These are phyloP conservation scores for Wasmannia auropunctata DNA, from an alignment of 1,140 invertebrate species.

Conservation along the genomic window DNA sequence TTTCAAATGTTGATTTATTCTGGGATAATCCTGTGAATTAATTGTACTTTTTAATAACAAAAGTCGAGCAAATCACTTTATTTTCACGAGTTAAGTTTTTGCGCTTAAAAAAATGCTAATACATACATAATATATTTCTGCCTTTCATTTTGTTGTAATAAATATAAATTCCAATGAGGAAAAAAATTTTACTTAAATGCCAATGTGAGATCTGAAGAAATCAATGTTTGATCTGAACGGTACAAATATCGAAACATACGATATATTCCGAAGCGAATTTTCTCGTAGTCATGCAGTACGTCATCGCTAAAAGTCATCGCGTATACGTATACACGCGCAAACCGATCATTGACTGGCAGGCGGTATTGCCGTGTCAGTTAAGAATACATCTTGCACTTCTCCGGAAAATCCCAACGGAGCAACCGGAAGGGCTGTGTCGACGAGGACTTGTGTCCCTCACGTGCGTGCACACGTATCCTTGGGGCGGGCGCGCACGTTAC, in stretches of 20 bases:
- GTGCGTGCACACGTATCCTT: constrained; percentile 43
- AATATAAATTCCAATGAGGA: neutral
- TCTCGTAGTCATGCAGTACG: neutral
- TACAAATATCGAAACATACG: neutral
- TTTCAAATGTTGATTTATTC: no score
- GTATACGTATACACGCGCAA: no score
- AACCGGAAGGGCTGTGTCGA: constrained; percentile 46
- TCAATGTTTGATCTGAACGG: neutral
- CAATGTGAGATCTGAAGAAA: neutral
- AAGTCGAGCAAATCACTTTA: neutral
- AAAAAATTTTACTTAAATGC: neutral
- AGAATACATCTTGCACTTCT: constrained; percentile 53
- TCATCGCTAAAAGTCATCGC: neutral
- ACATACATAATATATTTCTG: neutral
- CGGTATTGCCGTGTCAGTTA: constrained; percentile 25
- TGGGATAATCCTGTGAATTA: no score
- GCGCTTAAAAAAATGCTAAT: neutral
- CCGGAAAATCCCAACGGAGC: constrained; percentile 29
- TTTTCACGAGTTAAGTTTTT: neutral
- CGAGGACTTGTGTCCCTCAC: constrained; percentile 44
- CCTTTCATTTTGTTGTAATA: neutral
- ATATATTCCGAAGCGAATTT: neutral
- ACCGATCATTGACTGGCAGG: neutral
- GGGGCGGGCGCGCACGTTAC: neutral
- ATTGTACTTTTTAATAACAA: no score